A percentile compares a stretch with the other conserved stretches of the same genome.
Evolutionary conservation across 1,140 invertebrate species (phyloP).

Genomic region (Papilio glaucus): DNA sequence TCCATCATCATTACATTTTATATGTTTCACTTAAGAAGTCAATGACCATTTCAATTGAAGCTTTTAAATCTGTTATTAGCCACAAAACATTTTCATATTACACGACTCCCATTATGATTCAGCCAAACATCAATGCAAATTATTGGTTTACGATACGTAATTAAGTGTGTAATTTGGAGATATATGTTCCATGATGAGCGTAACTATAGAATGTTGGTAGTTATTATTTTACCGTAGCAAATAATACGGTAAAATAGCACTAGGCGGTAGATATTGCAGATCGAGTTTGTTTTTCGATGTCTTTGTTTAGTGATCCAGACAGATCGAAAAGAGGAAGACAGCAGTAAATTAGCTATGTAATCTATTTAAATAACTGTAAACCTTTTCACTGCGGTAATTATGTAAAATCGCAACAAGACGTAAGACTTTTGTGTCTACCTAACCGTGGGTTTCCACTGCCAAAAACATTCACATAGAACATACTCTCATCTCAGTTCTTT

Average conservation of each 20-base stretch:
- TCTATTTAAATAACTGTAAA: background rate
- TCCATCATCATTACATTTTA: constrained; percentile 18
- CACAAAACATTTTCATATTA: constrained; percentile 40
- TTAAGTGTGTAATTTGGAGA: constrained; percentile 52
- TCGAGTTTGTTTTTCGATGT: background rate
- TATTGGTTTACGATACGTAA: constrained; percentile 55
- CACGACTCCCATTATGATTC: constrained; percentile 35
- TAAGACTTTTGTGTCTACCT: no score
- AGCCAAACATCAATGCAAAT: constrained; percentile 48
- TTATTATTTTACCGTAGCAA: constrained; percentile 31
- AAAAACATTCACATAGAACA: no score
- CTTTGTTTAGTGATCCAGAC: background rate
- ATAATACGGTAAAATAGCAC: constrained; percentile 24
- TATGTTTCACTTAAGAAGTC: constrained; percentile 37
- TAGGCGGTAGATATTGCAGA: background rate
- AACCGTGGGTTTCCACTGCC: no score
- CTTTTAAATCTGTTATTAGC: constrained; percentile 44
- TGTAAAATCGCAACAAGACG: background rate
- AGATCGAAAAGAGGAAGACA: background rate
- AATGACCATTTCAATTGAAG: constrained; percentile 43
- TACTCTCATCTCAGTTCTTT: no score
- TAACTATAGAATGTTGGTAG: constrained; percentile 34
- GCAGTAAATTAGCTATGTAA: background rate
- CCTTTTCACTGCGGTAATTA: background rate
- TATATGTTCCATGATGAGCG: constrained; percentile 28